A percentile compares a stretch with the other conserved stretches of the same genome.
phyloP scores from a whole-genome alignment of 2,888 invertebrate species.

The Phortica okadai region DNA sequence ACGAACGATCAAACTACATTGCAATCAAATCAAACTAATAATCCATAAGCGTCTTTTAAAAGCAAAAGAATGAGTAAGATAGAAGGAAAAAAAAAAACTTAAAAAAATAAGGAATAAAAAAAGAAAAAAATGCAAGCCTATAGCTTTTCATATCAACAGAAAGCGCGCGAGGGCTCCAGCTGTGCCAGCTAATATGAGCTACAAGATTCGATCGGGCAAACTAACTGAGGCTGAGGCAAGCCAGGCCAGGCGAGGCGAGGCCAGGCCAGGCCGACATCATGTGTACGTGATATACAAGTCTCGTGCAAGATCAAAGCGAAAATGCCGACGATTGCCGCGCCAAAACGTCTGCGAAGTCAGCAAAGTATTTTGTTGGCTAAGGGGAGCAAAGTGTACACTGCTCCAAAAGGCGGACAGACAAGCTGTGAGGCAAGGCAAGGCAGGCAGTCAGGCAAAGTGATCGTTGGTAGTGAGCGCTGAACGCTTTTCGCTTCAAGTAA shows the following conservation, averaged over 20 bases:
- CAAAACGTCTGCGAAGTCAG: conserved; percentile 72
- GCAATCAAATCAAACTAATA: conserved; percentile 72
- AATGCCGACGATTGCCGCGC: conserved; percentile 67
- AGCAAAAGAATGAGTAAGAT: conserved; percentile 12
- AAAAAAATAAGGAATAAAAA: background rate
- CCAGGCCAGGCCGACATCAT: conserved; percentile 31
- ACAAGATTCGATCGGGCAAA: conserved; percentile 55
- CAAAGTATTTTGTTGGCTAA: background rate
- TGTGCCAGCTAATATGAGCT: conserved; percentile 70
- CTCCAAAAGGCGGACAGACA: conserved; percentile 6
- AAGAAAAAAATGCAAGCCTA: conserved; percentile 25
- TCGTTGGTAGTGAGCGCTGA: conserved; percentile 2
- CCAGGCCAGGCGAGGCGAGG: conserved; percentile 22
- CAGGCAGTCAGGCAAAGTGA: background rate
- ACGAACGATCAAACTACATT: conserved; percentile 39
- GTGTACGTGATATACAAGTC: conserved; percentile 51
- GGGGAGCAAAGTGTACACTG: conserved; percentile 41
- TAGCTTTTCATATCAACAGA: background rate
- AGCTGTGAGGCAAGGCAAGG: background rate
- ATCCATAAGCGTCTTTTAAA: conserved; percentile 59
- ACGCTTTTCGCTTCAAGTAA: conserved; percentile 45
- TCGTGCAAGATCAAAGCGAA: conserved; percentile 69
- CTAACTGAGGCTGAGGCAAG: conserved; percentile 51
- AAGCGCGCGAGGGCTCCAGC: conserved; percentile 60
- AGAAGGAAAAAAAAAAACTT: background rate